These are phyloP conservation scores for Laticauda colubrina DNA, from an alignment of 2,113 vertebrate genomes.

Conservation along the genomic window DNA sequence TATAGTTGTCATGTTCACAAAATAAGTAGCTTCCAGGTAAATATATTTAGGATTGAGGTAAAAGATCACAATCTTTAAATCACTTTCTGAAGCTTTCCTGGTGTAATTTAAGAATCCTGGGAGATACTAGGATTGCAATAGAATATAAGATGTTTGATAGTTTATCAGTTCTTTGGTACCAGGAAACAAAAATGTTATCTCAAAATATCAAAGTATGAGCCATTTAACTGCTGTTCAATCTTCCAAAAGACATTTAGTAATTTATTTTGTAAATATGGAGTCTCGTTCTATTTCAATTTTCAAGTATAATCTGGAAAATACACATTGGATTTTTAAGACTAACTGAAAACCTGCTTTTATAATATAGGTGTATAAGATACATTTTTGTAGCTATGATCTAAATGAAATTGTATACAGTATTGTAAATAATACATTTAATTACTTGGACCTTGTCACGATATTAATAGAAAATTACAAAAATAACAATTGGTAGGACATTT, in stretches of 20 bases:
- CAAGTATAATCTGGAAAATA: constrained; percentile 68
- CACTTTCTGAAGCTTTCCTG: not conserved
- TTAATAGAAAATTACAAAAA: not conserved
- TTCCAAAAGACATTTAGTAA: not conserved
- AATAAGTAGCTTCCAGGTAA: not conserved
- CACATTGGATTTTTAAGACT: constrained; percentile 41
- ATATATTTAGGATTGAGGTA: not conserved
- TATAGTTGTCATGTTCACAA: not conserved
- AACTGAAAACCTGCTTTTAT: constrained; percentile 34
- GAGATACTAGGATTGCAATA: not conserved
- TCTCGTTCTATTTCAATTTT: constrained; percentile 60
- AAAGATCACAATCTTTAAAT: constrained; percentile 5
- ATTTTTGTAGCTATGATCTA: constrained; percentile 8
- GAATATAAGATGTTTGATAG: constrained; percentile 10
- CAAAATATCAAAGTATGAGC: constrained; percentile 9
- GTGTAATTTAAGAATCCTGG: not conserved
- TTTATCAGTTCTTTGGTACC: constrained; percentile 40
- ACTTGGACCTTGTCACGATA: not conserved
- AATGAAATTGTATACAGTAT: not conserved
- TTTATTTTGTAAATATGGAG: constrained; percentile 64
- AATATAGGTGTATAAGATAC: constrained; percentile 27
- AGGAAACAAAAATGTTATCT: constrained; percentile 22
- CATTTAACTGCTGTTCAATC: constrained; percentile 6
- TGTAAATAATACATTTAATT: constrained; percentile 28
- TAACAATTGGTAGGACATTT: not conserved